Base-by-base conservation (phyloP, 1,140 invertebrate genomes). In the Hyposmocoma kahamanoa region DNA sequence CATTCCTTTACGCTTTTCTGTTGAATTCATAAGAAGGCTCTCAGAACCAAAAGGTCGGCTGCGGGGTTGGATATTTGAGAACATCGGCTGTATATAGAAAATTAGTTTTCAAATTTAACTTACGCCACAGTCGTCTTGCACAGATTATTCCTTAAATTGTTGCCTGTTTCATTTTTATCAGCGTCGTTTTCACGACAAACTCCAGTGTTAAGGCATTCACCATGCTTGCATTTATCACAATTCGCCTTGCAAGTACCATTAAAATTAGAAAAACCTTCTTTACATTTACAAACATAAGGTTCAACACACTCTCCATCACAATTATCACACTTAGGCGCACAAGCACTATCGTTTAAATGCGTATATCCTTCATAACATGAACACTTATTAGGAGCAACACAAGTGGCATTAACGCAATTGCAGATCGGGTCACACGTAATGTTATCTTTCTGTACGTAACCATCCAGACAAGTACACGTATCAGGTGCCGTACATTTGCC, bases 361-460 rank as follows among this genome's bases (percentile, higher is more conserved):
- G 17, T 19, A 39, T 60, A 87, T 0, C 86, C 87, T 15, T 50
- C 41, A 1, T 59, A 28, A 43, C 87, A 88, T 9, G 62, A 59
- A 36, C 90, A 90, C 1, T 50, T 59, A 9, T 89, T 73, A 0
- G 89, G 89, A 0, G 59, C 72, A 2, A 62, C 62, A 44, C 87
- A 85, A 22, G 52, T 44, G 13, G 84, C 86, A 50, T 77, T 72
- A 13, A 62, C 65, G 53, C 87, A 88, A 17, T 74, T 63, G 51
- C 88, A 89, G 11, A 72, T 58, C 0, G 88, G 85, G 28, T 64
- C 54, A 54, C 88, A 89, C 18, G 42, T 60, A 3, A 17, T 36
- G n/a, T 61, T 36, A 6, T 49, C 24, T n/a, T n/a, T n/a, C 22
- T 47, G 26, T n/a, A 10, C 38, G 44, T 67, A 72, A 13, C 62